phyloP scores from a whole-genome alignment of 2,797 vertebrate species.

The Spizella passerina region DNA sequence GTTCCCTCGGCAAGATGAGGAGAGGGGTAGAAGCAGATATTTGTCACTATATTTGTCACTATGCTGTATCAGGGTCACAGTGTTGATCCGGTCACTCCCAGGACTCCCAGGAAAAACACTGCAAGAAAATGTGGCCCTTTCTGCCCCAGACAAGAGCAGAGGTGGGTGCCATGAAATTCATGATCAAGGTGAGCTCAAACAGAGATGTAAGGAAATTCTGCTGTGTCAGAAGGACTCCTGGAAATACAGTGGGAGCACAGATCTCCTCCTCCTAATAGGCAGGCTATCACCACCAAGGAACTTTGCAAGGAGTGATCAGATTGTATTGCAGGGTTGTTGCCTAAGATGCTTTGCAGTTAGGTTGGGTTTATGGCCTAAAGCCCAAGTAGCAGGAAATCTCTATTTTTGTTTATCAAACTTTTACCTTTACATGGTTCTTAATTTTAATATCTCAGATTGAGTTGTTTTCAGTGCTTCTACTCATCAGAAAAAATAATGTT shows the following conservation, averaged over 20 bases:
- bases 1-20: not conserved
- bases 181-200: not conserved
- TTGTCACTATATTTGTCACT: fast-evolving
- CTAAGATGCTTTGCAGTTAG: fast-evolving
- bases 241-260: not conserved
- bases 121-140: not conserved
- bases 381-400: not conserved
- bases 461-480: not conserved
- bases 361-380: not conserved
- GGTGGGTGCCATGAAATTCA: fast-evolving
- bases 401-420: not conserved
- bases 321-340: fast-evolving
- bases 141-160: not conserved
- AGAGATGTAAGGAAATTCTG: not conserved
- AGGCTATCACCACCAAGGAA: not conserved
- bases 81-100: fast-evolving
- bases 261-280: not conserved
- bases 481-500: not conserved
- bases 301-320: not conserved
- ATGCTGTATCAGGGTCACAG: not conserved
- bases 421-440: not conserved
- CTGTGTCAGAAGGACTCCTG: not conserved
- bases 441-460: not conserved
- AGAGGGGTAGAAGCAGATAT: not conserved
- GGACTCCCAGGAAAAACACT: not conserved